Conservation (phyloP, 1,140 invertebrate species). For the Ditylenchus dipsaci region DNA sequence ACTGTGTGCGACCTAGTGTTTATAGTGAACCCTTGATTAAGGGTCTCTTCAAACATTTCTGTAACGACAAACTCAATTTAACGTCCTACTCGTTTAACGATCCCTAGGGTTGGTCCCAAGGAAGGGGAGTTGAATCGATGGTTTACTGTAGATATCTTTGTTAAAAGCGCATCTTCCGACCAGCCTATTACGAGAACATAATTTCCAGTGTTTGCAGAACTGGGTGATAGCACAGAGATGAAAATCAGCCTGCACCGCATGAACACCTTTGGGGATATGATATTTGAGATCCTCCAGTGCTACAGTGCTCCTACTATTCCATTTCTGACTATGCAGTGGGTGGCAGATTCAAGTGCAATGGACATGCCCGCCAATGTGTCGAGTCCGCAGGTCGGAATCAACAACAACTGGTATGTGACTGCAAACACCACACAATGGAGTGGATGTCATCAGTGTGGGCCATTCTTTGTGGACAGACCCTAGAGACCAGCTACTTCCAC, state of each 20-base stretch:
- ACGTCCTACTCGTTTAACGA: too few species aligned
- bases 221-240: slow-evolving; percentile 92
- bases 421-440: slow-evolving; percentile 83
- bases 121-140: too few species aligned
- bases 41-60: too few species aligned
- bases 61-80: too few species aligned
- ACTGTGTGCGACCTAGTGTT: too few species aligned
- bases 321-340: slow-evolving; percentile 87
- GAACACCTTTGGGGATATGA: slow-evolving; percentile 96
- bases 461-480: slow-evolving; percentile 90
- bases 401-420: slow-evolving; percentile 60
- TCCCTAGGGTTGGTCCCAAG: too few species aligned
- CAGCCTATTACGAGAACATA: too few species aligned
- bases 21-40: too few species aligned
- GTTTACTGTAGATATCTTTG: too few species aligned
- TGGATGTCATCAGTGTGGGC: slow-evolving; percentile 78
- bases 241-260: slow-evolving; percentile 79
- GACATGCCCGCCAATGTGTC: slow-evolving; percentile 84
- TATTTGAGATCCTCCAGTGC: slow-evolving; percentile 84
- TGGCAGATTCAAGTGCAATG: slow-evolving; percentile 98
- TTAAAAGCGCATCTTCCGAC: too few species aligned
- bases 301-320: slow-evolving; percentile 94
- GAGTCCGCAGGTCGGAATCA: slow-evolving; percentile 60
- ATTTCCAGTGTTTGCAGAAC: slow-evolving; percentile 67
- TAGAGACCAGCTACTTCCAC: slow-evolving; percentile 80